phyloP scores from a whole-genome alignment of 2,888 invertebrate genomes.

The Drosophila affinis region DNA sequence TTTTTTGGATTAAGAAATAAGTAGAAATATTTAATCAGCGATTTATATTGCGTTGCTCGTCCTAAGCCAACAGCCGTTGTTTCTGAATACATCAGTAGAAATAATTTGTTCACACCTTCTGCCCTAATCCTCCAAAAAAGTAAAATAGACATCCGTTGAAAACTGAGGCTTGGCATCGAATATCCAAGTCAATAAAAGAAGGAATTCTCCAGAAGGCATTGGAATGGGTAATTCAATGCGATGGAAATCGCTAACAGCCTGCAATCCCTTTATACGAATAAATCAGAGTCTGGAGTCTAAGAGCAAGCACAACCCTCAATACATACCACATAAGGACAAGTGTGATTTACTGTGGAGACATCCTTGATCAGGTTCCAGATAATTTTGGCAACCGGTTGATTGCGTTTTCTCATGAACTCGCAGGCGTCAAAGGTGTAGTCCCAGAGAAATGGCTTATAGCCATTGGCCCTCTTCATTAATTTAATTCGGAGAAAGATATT shows the following conservation, averaged over 20 bases:
- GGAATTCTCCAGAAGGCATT: constrained; percentile 3
- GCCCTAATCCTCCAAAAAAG: neutral
- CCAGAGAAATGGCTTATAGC: constrained; percentile 35
- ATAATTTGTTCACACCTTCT: neutral
- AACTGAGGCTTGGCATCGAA: neutral
- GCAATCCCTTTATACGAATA: constrained; percentile 8
- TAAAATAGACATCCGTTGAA: neutral
- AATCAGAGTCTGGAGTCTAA: neutral
- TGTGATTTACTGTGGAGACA: constrained; percentile 36
- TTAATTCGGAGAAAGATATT: constrained; percentile 1
- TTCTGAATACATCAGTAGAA: too few species aligned
- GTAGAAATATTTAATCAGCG: too few species aligned
- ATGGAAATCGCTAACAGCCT: constrained; percentile 8
- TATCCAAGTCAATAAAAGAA: neutral
- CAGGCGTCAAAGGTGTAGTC: constrained; percentile 36
- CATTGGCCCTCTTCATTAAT: constrained; percentile 32
- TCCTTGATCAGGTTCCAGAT: constrained; percentile 24
- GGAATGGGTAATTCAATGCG: neutral
- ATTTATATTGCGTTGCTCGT: too few species aligned
- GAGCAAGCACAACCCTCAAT: too few species aligned
- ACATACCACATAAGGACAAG: constrained; percentile 39
- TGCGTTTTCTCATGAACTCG: constrained; percentile 9
- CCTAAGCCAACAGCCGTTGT: too few species aligned
- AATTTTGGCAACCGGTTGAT: constrained; percentile 21
- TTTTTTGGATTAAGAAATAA: too few species aligned